phyloP scores from a whole-genome alignment of 2,113 vertebrate species.

The Tonatia bakeri region DNA sequence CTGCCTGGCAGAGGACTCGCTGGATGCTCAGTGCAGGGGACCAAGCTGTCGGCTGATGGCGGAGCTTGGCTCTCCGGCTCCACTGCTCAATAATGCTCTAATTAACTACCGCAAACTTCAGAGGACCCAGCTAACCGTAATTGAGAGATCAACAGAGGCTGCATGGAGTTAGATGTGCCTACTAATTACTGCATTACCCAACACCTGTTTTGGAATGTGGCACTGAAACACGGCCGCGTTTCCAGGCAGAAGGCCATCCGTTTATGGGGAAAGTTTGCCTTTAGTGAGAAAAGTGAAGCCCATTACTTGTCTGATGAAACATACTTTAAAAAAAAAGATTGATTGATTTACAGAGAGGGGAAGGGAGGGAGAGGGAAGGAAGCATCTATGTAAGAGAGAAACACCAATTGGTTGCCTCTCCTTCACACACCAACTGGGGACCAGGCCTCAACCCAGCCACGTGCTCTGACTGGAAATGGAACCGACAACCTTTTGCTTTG shows the following conservation, averaged over 20 bases:
- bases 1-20: not conserved
- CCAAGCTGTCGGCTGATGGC: not conserved
- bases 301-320: not conserved
- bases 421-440: too few species aligned
- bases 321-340: not conserved
- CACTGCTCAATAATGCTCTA: slow-evolving; percentile 79
- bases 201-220: slow-evolving; percentile 80
- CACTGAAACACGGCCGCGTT: slow-evolving; percentile 61
- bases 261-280: slow-evolving; percentile 36
- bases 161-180: slow-evolving; percentile 81
- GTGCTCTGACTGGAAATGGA: too few species aligned
- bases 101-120: slow-evolving; percentile 85
- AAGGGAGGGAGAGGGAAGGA: too few species aligned
- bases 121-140: slow-evolving; percentile 82
- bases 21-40: not conserved
- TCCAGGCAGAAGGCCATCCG: slow-evolving; percentile 45
- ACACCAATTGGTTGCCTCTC: too few species aligned
- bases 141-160: slow-evolving; percentile 86
- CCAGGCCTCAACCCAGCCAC: too few species aligned
- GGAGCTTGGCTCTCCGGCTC: slow-evolving; percentile 57
- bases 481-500: too few species aligned
- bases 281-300: not conserved
- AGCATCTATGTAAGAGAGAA: too few species aligned
- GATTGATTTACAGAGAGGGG: too few species aligned
- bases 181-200: slow-evolving; percentile 84